Base-by-base conservation (phyloP, 2,888 invertebrate species). In the Lycocerus yunnanus region DNA sequence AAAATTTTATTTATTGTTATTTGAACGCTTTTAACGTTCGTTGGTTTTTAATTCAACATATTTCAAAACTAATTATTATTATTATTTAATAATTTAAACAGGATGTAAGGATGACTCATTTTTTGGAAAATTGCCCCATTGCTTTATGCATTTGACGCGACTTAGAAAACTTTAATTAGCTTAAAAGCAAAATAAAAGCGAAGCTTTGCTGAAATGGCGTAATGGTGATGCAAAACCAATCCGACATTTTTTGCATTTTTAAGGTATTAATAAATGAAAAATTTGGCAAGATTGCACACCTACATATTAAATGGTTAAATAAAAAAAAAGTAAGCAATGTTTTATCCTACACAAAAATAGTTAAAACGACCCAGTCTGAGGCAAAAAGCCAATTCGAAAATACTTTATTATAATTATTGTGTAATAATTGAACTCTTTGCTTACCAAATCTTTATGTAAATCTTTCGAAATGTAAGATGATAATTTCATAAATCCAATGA, bases 371-470 rank as follows among this genome's bases (percentile, higher is more conserved):
- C 83, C 83, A 80, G 83, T 78, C 83, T 43, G 83, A 61, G 87
- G 87, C 86, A 86, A 71, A 75, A 77, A 78, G 87, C 86, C 87
- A 86, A 85, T 79, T 80, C 82, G 78, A 83, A 84, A 84, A 84
- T 84, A 81, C 76, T 80, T 71, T 77, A 75, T 69, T 73, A 73
- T 72, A 43, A 43, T 43, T 43, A 78, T 83, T 81, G 81, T 83
- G 80, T 81, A 82, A 83, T 78, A 74, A 71, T 11, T 21, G 16
- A 21, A 68, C 66, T 71, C 76, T 70, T 73, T 74, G 88, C 94
- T 93, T 88, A 97, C 97, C 93, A 98, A 91, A 89, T 98, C 97
- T 90, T 96, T 97, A 87, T 98, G 97, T 78, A 98, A 91, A 88
- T 98, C 98, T 90, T 96, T 96, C 83, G 96, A 97, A 80, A 98